Evolutionary conservation across 2,113 vertebrate genomes (phyloP), one percentile per base, ranked within the genome.

Genomic region (Dolichallabes microphthalmus): DNA sequence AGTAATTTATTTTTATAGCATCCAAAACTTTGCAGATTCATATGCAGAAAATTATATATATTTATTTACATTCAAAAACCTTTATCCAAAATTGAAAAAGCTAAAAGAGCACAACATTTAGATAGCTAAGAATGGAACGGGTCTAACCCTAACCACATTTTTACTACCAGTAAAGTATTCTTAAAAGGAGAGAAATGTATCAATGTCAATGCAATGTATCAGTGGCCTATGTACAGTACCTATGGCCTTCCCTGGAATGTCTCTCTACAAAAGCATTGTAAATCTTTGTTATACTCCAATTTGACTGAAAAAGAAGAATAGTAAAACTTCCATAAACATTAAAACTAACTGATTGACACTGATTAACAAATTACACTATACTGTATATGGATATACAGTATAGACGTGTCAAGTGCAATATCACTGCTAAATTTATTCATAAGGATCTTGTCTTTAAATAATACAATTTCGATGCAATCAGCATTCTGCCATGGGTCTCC

Each of bases 101-200:
- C 6, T 84, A 87, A 85, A 91, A 89, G 90, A 84, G 85, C 80
- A 84, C 61, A 71, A 84, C 61, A 71, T 88, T 88, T 45, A 32
- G 61, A 92, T 91, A 91, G 90, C 91, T 92, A 92, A 91, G 91
- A 92, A 91, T 93, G 88, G 90, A 85, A 76, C 86, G 87, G 90
- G 88, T 90, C 89, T 92, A 90, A 92, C 92, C 82, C 83, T 86
- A 80, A 89, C 88, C 89, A 14, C 92, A 90, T 81, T 89, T 79
- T 88, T 91, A 92, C 88, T 35, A 84, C 87, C 91, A 89, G 91
- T 88, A 94, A 93, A 92, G 85, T 87, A 89, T 89, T 91, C 89
- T 87, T 83, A 88, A 93, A 91, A 87, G 86, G 89, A 91, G 90
- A 89, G 84, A 90, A 93, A 90, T 91, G 75, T 87, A 91, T 88